A percentile compares a stretch with the other conserved stretches of the same genome.
Evolutionary conservation across 2,797 vertebrate species (phyloP).

Genomic region (Rhinella marina): DNA sequence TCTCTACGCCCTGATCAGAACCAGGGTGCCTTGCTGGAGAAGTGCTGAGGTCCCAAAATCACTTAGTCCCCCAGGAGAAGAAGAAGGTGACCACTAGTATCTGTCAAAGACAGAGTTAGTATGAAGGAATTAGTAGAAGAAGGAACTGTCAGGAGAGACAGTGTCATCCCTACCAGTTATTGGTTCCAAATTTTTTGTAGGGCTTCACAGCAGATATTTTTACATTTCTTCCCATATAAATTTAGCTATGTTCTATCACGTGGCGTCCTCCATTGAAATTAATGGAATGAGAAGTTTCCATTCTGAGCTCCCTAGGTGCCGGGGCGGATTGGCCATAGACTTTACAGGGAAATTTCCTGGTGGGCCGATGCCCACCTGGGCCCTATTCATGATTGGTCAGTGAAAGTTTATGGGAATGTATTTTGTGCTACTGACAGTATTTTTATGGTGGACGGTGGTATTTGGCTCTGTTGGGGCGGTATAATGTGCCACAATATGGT

Average conservation of each 20-base stretch:
- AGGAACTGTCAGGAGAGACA: background rate
- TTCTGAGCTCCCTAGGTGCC: background rate
- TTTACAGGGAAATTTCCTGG: too few relatives aligned
- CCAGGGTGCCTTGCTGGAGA: background rate
- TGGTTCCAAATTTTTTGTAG: background rate
- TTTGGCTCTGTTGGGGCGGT: too few relatives aligned
- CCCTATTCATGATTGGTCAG: too few relatives aligned
- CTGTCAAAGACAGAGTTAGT: background rate
- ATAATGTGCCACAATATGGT: too few relatives aligned
- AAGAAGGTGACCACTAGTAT: background rate
- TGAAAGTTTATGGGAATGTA: too few relatives aligned
- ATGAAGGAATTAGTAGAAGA: background rate
- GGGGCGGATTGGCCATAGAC: too few relatives aligned
- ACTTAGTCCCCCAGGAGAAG: background rate
- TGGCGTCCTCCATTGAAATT: too few relatives aligned
- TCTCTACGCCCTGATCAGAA: background rate
- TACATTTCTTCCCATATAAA: background rate
- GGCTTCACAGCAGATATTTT: background rate
- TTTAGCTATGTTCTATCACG: background rate
- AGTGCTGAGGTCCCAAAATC: background rate
- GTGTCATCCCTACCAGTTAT: background rate
- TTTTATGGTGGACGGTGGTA: too few relatives aligned
- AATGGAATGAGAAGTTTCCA: background rate
- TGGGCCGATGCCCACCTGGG: too few relatives aligned
- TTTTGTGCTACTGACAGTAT: too few relatives aligned